Conservation (phyloP, 2,888 invertebrate genomes). For the Drosophila cyrtoloma region DNA sequence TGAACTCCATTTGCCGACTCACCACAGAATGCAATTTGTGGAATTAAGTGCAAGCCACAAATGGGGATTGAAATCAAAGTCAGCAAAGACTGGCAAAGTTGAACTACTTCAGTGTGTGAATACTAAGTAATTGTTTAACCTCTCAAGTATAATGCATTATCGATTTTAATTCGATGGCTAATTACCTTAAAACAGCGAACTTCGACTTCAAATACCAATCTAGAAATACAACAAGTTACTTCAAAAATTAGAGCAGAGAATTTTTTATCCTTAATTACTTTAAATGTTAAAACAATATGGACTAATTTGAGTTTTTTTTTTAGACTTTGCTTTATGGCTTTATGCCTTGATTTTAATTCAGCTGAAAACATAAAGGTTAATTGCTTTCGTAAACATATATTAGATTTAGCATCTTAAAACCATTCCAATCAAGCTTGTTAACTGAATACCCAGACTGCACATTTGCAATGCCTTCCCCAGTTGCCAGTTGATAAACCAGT, state of each 20-base stretch:
- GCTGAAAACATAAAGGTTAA: not conserved
- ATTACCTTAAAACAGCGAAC: not conserved
- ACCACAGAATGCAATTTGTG: constrained; percentile 1
- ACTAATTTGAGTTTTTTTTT: not conserved
- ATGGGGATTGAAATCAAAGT: constrained; percentile 6
- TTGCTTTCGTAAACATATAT: not conserved
- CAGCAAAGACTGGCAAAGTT: not conserved
- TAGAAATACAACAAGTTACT: not conserved
- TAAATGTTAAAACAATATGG: not conserved
- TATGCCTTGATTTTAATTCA: not conserved
- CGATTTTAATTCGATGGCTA: not conserved
- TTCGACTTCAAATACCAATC: not conserved
- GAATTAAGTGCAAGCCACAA: not conserved
- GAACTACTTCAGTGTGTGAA: not conserved
- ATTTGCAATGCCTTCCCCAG: constrained; percentile 7
- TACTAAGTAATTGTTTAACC: not conserved
- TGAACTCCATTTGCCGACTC: not conserved
- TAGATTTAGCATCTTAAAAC: not conserved
- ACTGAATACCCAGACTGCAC: constrained; percentile 16
- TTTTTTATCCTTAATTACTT: not conserved
- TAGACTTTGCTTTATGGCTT: not conserved
- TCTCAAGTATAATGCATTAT: not conserved
- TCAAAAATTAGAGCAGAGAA: not conserved
- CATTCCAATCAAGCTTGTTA: constrained; percentile 18
- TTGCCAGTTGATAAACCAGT: not conserved